Evolutionary conservation across 2,113 vertebrate genomes (phyloP).

Genomic region (Epinephelus moara): DNA sequence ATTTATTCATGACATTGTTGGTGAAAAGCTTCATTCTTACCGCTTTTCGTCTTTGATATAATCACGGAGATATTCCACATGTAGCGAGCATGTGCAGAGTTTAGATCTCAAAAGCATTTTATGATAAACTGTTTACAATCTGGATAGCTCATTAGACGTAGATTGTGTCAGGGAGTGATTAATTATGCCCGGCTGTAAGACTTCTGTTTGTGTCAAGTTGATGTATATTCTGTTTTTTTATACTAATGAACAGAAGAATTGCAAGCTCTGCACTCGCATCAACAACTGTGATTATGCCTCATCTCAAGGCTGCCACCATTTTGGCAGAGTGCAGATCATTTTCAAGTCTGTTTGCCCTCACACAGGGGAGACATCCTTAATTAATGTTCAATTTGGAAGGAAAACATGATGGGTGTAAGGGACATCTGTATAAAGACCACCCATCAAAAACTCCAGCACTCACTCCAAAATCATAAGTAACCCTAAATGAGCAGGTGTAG

Average conservation of each 20-base stretch:
- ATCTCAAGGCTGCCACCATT: constrained; percentile 60
- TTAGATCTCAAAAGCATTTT: constrained; percentile 59
- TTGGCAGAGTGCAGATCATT: constrained; percentile 48
- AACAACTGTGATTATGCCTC: constrained; percentile 69
- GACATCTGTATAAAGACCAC: constrained; percentile 6
- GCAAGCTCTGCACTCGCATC: constrained; percentile 62
- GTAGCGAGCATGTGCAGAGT: constrained; percentile 47
- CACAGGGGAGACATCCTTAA: constrained; percentile 29
- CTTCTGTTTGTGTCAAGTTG: constrained; percentile 85
- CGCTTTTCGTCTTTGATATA: constrained; percentile 15
- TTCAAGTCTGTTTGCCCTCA: constrained; percentile 37
- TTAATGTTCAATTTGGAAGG: constrained; percentile 29
- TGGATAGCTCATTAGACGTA: constrained; percentile 80
- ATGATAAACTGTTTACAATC: constrained; percentile 79
- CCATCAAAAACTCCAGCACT: neutral
- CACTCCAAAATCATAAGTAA: neutral
- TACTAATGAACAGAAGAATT: constrained; percentile 80
- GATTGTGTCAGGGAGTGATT: constrained; percentile 79
- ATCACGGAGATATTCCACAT: constrained; percentile 49
- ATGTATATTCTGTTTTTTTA: constrained; percentile 78
- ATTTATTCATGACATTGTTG: constrained; percentile 41
- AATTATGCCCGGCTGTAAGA: constrained; percentile 79
- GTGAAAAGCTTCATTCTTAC: constrained; percentile 24
- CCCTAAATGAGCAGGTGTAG: neutral
- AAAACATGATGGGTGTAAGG: neutral